A percentile compares a stretch with the other conserved stretches of the same genome.
Conservation (phyloP, 2,888 invertebrate species). For the Cartodere bifasciata region DNA sequence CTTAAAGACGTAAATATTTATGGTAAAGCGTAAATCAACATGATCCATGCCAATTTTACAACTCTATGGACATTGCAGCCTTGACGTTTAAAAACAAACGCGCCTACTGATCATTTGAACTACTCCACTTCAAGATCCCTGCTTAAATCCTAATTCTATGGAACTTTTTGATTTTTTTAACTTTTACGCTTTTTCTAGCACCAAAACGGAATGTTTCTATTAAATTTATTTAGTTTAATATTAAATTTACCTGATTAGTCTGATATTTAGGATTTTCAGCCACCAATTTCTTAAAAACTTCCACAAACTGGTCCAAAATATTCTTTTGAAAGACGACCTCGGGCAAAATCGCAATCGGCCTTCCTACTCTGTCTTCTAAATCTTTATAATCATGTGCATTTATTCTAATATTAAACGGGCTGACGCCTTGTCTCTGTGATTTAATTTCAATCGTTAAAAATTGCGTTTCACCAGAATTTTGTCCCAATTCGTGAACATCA, state of each 20-base stretch:
- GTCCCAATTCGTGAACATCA: constrained; percentile 55
- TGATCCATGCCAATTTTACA: too few relatives aligned
- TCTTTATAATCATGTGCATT: constrained; percentile 70
- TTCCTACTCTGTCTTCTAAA: constrained; percentile 54
- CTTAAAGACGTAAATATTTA: too few relatives aligned
- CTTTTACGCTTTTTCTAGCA: too few relatives aligned
- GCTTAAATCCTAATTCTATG: too few relatives aligned
- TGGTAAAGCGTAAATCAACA: too few relatives aligned
- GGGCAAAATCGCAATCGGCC: constrained; percentile 53
- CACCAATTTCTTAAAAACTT: constrained; percentile 67
- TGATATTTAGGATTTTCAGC: constrained; percentile 52
- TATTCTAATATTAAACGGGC: constrained; percentile 56
- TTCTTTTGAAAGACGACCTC: constrained; percentile 64
- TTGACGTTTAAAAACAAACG: too few relatives aligned
- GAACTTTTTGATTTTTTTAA: too few relatives aligned
- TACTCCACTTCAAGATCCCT: too few relatives aligned
- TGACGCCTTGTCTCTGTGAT: constrained; percentile 45
- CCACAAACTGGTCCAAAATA: constrained; percentile 71
- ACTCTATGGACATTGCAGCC: too few relatives aligned
- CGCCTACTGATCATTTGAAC: too few relatives aligned
- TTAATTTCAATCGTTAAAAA: constrained; percentile 71
- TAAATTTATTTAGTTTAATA: too few relatives aligned
- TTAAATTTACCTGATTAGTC: constrained; percentile 39
- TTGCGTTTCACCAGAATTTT: constrained; percentile 60
- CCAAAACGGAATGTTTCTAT: too few relatives aligned